Percentiles rank a stretch among this genome's conserved stretches.
Conservation (phyloP, 2,113 vertebrate species). For the Sula dactylatra region DNA sequence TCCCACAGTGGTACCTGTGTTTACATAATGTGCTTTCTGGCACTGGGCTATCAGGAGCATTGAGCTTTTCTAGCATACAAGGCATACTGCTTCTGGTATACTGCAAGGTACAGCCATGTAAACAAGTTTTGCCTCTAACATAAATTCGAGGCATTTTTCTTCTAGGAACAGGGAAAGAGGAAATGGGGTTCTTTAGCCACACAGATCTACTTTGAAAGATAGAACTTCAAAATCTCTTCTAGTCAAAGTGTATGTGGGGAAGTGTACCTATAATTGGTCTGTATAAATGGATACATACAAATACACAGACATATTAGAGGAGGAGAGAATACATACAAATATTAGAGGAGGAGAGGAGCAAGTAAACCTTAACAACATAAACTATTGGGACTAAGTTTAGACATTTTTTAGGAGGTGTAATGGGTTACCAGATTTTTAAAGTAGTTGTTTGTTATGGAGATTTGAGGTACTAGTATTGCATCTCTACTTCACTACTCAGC, state of each 20-base stretch:
- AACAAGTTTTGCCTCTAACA: neutral
- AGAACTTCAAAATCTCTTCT: neutral
- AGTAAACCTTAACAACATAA: neutral
- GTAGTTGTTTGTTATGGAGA: neutral
- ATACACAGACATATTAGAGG: neutral
- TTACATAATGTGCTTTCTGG: neutral
- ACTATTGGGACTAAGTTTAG: neutral
- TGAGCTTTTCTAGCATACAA: neutral
- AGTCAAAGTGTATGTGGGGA: neutral
- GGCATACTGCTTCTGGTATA: neutral
- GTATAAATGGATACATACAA: neutral
- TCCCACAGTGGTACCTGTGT: neutral
- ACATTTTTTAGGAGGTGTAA: neutral
- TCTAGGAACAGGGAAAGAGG: neutral
- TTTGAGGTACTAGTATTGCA: neutral
- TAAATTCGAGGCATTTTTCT: neutral
- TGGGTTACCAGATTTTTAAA: neutral
- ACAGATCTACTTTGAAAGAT: neutral
- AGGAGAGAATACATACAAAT: neutral
- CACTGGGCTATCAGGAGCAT: neutral
- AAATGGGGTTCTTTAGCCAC: neutral
- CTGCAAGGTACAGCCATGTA: neutral
- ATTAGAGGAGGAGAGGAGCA: neutral
- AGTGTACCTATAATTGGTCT: neutral
- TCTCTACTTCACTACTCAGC: neutral